Evolutionary conservation across 2,113 vertebrate genomes (phyloP), one percentile per base, ranked within the genome.

Genomic region (Sinosuthora webbiana): DNA sequence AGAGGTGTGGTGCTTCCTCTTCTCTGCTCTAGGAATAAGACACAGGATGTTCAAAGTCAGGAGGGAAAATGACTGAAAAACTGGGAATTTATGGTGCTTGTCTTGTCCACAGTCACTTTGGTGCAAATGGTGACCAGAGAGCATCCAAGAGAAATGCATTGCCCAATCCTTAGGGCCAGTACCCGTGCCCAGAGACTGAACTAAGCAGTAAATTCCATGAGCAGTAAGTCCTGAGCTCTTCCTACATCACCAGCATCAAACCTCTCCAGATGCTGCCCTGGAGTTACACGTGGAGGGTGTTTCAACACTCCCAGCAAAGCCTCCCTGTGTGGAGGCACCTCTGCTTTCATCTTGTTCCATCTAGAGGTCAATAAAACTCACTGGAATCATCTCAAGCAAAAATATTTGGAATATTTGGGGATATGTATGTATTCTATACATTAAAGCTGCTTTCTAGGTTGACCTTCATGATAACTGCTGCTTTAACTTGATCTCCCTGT

Each of bases 351-450:
- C 3, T 25, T 47, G 6, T 52, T 24, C 27, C 8, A 7, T 30
- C 64, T 5, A 33, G 49, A 49, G 59, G 21, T 47, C 42, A 70
- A 1, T 25, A 30, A 73, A 88, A 50, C 42, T 28, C 49, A 27
- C 71, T 83, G 75, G 67, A 50, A 15, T 28, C 6, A n/a, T 13
- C 23, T 42, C 4, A 2, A 42, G 85, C 10, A 67, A 12, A 41
- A 74, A 55, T 15, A 33, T 0, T 1, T 10, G 11, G 2, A 35
- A 15, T 3, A 33, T 30, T 6, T 11, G 28, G 63, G 50, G 55
- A 27, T 10, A 17, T 16, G 8, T 10, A 16, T 35, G 19, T 15
- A 11, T 59, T 69, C 15, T 7, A 23, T 14, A 35, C 24, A 13
- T 50, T 65, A 23, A 47, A 74, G 37, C 15, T 90, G 49, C 49